These are phyloP conservation scores for Parochlus steinenii DNA, from an alignment of 2,888 invertebrate genomes.

Conservation along the genomic window DNA sequence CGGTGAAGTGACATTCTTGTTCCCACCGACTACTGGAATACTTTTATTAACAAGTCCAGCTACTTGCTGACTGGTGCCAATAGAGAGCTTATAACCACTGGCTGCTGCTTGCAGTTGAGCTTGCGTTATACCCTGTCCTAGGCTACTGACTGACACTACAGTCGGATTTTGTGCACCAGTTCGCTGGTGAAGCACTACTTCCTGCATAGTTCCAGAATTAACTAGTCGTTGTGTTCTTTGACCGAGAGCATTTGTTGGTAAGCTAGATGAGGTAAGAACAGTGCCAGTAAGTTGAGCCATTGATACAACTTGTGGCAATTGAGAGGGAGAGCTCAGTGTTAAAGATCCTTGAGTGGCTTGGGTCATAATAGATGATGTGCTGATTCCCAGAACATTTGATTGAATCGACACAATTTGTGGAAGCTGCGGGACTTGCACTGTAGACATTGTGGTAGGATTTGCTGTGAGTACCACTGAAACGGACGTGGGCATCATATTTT, in stretches of 20 bases:
- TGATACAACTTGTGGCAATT: slow-evolving; percentile 28
- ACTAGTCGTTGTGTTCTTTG: slow-evolving; percentile 29
- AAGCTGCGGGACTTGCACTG: no score
- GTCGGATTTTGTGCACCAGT: slow-evolving; percentile 27
- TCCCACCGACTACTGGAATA: slow-evolving; percentile 26
- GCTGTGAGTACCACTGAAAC: slow-evolving; percentile 30
- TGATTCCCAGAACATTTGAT: slow-evolving; percentile 21
- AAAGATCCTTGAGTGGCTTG: slow-evolving; percentile 25
- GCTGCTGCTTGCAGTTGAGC: slow-evolving; percentile 27
- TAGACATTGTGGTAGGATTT: slow-evolving; percentile 25
- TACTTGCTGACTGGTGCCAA: slow-evolving; percentile 21
- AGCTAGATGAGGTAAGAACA: slow-evolving; percentile 26
- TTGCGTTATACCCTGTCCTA: slow-evolving; percentile 24
- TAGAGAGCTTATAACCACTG: slow-evolving; percentile 15
- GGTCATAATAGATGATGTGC: slow-evolving; percentile 19
- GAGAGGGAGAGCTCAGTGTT: slow-evolving; percentile 24
- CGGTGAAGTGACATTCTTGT: slow-evolving; percentile 21
- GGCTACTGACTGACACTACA: slow-evolving; percentile 27
- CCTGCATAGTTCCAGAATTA: slow-evolving; percentile 24
- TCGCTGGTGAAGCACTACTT: slow-evolving; percentile 28
- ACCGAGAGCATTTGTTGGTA: slow-evolving; percentile 24
- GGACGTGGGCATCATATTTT: slow-evolving; percentile 22
- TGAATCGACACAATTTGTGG: slow-evolving; percentile 28
- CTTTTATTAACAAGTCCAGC: slow-evolving; percentile 23
- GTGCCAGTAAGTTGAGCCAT: slow-evolving; percentile 30